These are phyloP conservation scores for Bruchidius siliquastri DNA, from an alignment of 2,888 invertebrate species.

Conservation along the genomic window DNA sequence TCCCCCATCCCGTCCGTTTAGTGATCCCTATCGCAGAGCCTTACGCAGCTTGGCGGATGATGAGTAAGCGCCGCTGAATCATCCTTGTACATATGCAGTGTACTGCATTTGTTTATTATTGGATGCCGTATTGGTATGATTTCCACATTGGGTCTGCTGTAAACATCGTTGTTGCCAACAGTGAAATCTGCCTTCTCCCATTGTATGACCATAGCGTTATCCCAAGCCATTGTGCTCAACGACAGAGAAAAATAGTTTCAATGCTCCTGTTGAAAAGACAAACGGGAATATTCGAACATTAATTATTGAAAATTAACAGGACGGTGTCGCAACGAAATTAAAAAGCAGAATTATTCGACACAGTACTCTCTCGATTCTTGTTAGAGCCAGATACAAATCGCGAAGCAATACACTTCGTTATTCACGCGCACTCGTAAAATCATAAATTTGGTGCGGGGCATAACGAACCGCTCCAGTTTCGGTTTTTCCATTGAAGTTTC, in stretches of 20 bases:
- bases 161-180: no score
- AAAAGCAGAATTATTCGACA: neutral
- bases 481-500: neutral
- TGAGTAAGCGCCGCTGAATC: no score
- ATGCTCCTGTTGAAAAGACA: neutral
- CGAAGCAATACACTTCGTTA: neutral
- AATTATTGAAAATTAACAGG: neutral
- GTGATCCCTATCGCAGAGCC: no score
- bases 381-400: neutral
- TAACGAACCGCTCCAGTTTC: neutral
- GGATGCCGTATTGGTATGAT: no score
- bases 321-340: neutral
- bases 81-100: no score
- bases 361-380: neutral
- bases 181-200: no score
- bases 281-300: neutral
- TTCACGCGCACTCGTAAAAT: neutral
- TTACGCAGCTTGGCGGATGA: no score
- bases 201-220: no score
- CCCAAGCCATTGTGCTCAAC: neutral
- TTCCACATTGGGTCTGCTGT: no score
- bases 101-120: no score
- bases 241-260: neutral
- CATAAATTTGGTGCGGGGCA: neutral
- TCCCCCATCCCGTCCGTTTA: no score